Evolutionary conservation across 1,140 invertebrate genomes (phyloP), one percentile per base, ranked within the genome.

Genomic region (Apolygus lucorum): DNA sequence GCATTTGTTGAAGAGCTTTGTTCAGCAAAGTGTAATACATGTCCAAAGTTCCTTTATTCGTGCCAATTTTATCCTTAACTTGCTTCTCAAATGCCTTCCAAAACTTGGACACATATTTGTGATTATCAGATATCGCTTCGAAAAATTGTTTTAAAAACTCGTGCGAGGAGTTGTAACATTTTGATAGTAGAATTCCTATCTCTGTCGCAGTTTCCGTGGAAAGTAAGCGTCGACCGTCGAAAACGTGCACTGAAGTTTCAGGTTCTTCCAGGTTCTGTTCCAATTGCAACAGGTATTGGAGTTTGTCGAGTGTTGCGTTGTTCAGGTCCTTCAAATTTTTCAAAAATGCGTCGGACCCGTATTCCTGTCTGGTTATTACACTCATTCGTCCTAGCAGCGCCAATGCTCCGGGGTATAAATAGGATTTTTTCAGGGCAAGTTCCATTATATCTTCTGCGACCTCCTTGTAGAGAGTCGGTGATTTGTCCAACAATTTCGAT

Each of bases 251-350:
- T 1, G 34, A 13, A 2, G 28, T 66, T 8, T 28, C 27, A 26
- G 27, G n/a, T 21, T 66, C 28, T 42, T 28, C 27, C 8, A 66
- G 11, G n/a, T 17, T 21, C n/a, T 66, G 27, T 14, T 66, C 27
- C n/a, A 66, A 34, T n/a, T 66, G 14, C 17, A 66, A 34, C 1
- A 66, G 28, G 28, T 66, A 66, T 2, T 21, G 27, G 28, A 66
- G 64, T 66, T 66, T 66, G 29, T 66, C 64, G 27, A 66, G 27
- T 13, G 64, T 66, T 28, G 27, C 28, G n/a, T 28, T 42, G 64
- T 66, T 66, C 27, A 66, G n/a, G 8, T 28, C 27, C n/a, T 25
- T 29, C 17, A 66, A 24, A n/a, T 66, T n/a, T 2, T 25, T 11
- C 17, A 66, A 24, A 21, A 66, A 66, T n/a, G 14, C 27, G 1